Conservation (phyloP, 2,113 vertebrate species). For the Mesitornis unicolor region DNA sequence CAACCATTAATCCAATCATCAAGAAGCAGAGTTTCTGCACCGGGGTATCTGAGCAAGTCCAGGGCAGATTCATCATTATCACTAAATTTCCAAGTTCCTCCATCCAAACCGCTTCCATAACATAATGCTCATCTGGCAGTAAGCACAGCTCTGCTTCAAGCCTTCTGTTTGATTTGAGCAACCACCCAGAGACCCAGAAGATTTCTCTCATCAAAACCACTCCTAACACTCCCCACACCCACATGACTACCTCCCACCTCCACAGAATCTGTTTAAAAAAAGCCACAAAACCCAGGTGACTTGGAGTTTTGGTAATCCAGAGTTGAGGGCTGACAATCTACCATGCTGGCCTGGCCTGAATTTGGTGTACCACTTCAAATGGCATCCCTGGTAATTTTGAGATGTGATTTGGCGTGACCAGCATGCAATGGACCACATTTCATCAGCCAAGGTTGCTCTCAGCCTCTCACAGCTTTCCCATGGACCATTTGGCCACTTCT, state of each 20-base stretch:
- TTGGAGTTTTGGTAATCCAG: neutral
- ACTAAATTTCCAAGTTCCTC: neutral
- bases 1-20: neutral
- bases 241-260: neutral
- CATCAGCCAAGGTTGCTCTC: neutral
- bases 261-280: fast-evolving
- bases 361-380: neutral
- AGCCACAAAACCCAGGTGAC: neutral
- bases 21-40: neutral
- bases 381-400: neutral
- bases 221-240: neutral
- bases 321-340: neutral
- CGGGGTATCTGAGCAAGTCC: neutral
- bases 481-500: neutral
- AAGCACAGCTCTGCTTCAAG: neutral
- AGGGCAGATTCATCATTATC: neutral
- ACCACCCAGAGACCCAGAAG: neutral
- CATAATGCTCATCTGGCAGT: neutral
- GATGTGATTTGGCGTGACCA: neutral
- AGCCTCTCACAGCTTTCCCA: neutral
- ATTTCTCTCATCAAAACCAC: neutral
- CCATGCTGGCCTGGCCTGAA: neutral
- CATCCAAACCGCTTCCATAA: neutral
- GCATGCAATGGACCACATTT: fast-evolving
- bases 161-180: neutral